Conservation (phyloP, 1,140 invertebrate genomes). For the Cydia fagiglandana region DNA sequence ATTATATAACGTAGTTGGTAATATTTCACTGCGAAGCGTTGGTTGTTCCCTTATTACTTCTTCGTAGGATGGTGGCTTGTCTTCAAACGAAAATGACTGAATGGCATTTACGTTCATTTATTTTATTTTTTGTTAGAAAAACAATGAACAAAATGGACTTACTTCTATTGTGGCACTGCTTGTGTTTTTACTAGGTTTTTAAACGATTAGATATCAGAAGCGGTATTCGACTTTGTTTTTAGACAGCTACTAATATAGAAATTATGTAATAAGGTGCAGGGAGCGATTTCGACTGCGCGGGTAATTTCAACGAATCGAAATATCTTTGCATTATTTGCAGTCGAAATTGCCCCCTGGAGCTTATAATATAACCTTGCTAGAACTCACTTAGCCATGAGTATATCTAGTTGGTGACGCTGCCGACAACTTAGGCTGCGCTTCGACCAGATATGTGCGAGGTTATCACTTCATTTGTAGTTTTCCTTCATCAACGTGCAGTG, state of each 20-base stretch:
- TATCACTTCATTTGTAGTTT: too few relatives aligned
- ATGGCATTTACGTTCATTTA: background rate
- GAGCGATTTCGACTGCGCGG: too few relatives aligned
- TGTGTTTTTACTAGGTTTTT: background rate
- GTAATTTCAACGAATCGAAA: too few relatives aligned
- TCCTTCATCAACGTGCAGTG: too few relatives aligned
- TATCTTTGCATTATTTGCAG: too few relatives aligned
- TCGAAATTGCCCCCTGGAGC: too few relatives aligned
- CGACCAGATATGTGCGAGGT: too few relatives aligned
- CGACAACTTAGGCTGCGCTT: too few relatives aligned
- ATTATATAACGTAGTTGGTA: background rate
- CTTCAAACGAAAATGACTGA: background rate
- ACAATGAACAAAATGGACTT: background rate
- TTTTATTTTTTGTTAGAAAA: background rate
- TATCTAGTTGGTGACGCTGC: too few relatives aligned
- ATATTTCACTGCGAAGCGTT: background rate
- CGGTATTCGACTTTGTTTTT: conserved; percentile 3
- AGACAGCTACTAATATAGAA: background rate
- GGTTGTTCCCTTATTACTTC: background rate
- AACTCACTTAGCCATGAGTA: too few relatives aligned
- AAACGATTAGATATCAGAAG: background rate
- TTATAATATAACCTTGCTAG: too few relatives aligned
- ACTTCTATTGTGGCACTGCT: background rate
- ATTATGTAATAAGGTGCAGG: too few relatives aligned
- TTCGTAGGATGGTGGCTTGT: background rate